Evolutionary conservation across 2,888 invertebrate genomes (phyloP).

Genomic region (Orthonychiurus folsomi): DNA sequence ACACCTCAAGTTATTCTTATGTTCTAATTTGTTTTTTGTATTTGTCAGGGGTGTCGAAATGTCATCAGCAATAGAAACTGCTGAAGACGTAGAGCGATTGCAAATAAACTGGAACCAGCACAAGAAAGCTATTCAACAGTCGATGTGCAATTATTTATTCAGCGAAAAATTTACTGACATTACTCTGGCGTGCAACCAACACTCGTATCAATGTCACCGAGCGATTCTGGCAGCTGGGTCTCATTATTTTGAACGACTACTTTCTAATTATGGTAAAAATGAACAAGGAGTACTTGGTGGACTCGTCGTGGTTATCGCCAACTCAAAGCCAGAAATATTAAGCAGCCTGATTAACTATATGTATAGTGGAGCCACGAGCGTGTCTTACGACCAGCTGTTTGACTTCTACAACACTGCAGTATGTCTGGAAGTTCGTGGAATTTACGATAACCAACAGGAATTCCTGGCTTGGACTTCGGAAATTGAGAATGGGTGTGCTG

Average conservation of each 20-base stretch:
- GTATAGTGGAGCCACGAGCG: not conserved
- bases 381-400: not conserved
- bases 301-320: not conserved
- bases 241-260: constrained; percentile 17
- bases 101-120: not conserved
- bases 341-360: not conserved
- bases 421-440: not conserved
- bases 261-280: not conserved
- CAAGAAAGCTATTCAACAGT: not conserved
- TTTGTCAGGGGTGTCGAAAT: not conserved
- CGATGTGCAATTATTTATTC: not conserved
- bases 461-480: not conserved
- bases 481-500: not conserved
- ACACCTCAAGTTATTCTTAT: too few species aligned
- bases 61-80: too few species aligned
- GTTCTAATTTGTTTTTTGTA: too few species aligned
- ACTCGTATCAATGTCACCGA: constrained; percentile 20
- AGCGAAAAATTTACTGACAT: constrained; percentile 19
- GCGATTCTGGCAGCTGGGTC: constrained; percentile 22
- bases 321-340: not conserved
- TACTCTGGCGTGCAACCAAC: constrained; percentile 14
- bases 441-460: not conserved
- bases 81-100: too few species aligned
- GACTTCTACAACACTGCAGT: not conserved
- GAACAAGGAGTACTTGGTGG: not conserved